Percentiles rank a stretch among this genome's conserved stretches.
phyloP scores from a whole-genome alignment of 1,140 invertebrate genomes.

The Lepidurus packardi region DNA sequence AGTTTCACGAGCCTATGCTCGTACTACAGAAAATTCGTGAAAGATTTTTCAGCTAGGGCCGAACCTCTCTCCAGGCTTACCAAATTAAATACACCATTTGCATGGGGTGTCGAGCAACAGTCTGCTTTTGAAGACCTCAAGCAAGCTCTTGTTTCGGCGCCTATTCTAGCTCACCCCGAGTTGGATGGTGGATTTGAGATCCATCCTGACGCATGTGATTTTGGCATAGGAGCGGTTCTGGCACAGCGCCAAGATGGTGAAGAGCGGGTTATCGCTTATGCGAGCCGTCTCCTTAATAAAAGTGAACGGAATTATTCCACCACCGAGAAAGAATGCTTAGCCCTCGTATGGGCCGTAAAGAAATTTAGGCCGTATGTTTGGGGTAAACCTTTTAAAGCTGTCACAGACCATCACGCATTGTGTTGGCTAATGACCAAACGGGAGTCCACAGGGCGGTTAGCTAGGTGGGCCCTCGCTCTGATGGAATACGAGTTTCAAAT shows the following conservation, averaged over 20 bases:
- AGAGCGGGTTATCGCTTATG: conserved; percentile 41
- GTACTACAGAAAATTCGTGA: conserved; percentile 36
- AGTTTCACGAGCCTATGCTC: conserved; percentile 28
- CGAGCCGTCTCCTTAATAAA: conserved; percentile 41
- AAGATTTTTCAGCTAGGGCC: conserved; percentile 37
- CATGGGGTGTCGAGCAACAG: conserved; percentile 8
- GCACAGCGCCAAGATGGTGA: conserved; percentile 39
- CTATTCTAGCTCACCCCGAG: conserved; percentile 39
- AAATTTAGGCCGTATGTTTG: conserved; percentile 47
- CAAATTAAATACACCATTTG: conserved; percentile 29
- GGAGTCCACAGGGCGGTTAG: conserved; percentile 36
- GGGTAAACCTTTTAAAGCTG: conserved; percentile 42
- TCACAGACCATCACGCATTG: conserved; percentile 46
- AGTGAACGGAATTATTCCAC: conserved; percentile 44
- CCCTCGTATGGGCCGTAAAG: conserved; percentile 44
- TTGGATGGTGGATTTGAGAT: conserved; percentile 36
- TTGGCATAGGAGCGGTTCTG: conserved; percentile 42
- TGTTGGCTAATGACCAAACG: conserved; percentile 46
- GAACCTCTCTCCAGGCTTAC: conserved; percentile 35
- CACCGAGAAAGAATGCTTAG: conserved; percentile 46
- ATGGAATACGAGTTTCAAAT: conserved; percentile 48
- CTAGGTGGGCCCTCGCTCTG: conserved; percentile 49
- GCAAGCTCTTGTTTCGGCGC: conserved; percentile 34
- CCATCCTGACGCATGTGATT: conserved; percentile 40
- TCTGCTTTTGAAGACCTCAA: conserved; percentile 34